phyloP scores from a whole-genome alignment of 2,113 vertebrate genomes.

The Leiothrix lutea region DNA sequence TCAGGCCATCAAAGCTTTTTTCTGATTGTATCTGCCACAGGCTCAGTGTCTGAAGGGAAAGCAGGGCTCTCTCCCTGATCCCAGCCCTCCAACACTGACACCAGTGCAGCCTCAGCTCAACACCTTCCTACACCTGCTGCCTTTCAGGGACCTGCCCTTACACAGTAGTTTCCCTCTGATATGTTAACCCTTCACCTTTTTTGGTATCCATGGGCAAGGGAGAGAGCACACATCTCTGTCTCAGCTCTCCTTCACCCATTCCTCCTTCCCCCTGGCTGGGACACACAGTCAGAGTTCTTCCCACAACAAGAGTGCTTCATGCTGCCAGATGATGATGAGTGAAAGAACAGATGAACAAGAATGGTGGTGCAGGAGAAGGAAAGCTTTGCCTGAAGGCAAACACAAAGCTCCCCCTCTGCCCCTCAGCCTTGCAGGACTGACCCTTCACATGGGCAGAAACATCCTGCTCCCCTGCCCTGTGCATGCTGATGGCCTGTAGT shows the following conservation, averaged over 20 bases:
- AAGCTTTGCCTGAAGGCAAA: not conserved
- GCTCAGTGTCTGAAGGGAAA: not conserved
- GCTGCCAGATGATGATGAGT: not conserved
- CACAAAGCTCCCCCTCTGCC: not conserved
- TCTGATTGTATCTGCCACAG: not conserved
- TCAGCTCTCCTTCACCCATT: not conserved
- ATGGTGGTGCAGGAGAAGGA: not conserved
- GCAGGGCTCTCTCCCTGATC: not conserved
- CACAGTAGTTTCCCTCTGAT: not conserved
- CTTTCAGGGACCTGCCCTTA: not conserved
- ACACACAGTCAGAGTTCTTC: not conserved
- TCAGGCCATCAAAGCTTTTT: not conserved
- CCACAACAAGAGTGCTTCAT: rapidly evolving
- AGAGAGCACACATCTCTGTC: not conserved
- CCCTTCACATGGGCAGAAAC: not conserved
- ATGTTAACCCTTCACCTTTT: not conserved
- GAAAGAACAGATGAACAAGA: not conserved
- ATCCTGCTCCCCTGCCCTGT: not conserved
- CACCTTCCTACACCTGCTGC: not conserved
- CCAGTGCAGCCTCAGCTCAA: not conserved
- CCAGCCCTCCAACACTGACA: not conserved
- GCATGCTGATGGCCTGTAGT: not conserved
- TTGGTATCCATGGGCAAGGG: not conserved
- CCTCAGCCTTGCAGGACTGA: not conserved
- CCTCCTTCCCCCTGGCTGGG: not conserved